Conservation (phyloP, 2,113 vertebrate genomes). For the Platichthys flesus region DNA sequence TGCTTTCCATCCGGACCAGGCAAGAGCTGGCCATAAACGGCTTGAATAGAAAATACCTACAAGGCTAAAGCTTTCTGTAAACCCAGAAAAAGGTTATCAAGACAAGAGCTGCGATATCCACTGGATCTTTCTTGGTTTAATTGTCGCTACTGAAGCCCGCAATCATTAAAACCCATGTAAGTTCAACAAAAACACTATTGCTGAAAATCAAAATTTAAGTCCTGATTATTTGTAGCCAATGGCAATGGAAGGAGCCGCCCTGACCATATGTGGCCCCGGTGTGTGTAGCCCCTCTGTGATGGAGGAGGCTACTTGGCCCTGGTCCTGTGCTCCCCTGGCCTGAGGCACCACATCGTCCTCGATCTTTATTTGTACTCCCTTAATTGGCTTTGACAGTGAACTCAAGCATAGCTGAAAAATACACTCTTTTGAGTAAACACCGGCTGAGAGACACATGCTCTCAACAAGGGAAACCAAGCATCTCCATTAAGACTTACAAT, state of each 20-base stretch:
- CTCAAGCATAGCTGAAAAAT: slow-evolving; percentile 72
- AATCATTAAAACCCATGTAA: not conserved
- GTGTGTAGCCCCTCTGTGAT: slow-evolving; percentile 24
- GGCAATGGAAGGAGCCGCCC: slow-evolving; percentile 22
- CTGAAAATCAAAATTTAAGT: not conserved
- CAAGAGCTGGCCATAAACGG: slow-evolving; percentile 44
- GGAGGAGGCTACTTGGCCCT: slow-evolving; percentile 56
- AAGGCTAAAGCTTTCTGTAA: slow-evolving; percentile 2
- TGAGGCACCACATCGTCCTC: slow-evolving; percentile 60
- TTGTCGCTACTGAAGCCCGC: not conserved
- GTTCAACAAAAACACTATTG: not conserved
- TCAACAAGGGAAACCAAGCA: slow-evolving; percentile 52
- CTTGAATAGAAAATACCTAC: slow-evolving; percentile 21
- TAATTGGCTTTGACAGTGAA: slow-evolving; percentile 80
- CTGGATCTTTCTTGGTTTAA: not conserved
- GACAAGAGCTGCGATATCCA: not conserved
- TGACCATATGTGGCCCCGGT: slow-evolving; percentile 44
- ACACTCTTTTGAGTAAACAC: slow-evolving; percentile 69
- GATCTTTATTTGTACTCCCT: slow-evolving; percentile 75
- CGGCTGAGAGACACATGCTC: slow-evolving; percentile 63
- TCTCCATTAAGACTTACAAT: slow-evolving; percentile 53
- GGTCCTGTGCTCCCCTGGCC: slow-evolving; percentile 61
- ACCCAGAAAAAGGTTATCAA: not conserved
- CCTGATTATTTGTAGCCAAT: slow-evolving; percentile 31
- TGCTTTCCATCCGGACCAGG: slow-evolving; percentile 28